phyloP scores from a whole-genome alignment of 2,797 vertebrate genomes.

The Ctenosaura bakeri region DNA sequence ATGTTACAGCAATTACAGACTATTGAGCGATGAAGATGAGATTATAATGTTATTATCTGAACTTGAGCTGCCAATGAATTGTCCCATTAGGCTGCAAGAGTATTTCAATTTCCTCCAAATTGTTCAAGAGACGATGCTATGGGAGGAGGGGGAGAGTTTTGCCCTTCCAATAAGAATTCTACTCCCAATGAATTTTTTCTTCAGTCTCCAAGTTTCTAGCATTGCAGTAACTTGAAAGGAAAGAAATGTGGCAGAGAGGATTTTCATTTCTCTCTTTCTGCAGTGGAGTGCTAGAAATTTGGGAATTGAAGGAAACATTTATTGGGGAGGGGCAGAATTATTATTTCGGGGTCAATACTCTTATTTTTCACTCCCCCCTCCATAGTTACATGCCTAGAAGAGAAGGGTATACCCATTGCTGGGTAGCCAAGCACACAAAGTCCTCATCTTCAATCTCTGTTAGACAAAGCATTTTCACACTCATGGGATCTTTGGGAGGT shows the following conservation, averaged over 20 bases:
- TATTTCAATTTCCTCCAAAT: neutral
- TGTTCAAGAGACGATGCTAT: neutral
- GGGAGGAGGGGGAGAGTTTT: too few species aligned
- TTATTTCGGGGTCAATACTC: too few species aligned
- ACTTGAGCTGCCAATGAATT: slow-evolving; percentile 12
- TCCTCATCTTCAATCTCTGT: neutral
- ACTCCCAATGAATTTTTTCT: neutral
- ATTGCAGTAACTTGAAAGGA: too few species aligned
- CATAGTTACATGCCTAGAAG: too few species aligned
- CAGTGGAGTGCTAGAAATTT: too few species aligned
- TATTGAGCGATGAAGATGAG: slow-evolving; percentile 6
- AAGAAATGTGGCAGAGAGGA: too few species aligned
- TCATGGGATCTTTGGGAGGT: neutral
- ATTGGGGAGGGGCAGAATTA: too few species aligned
- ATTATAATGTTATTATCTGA: slow-evolving; percentile 24
- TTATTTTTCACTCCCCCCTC: too few species aligned
- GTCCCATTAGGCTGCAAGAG: slow-evolving; percentile 11
- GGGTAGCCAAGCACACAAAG: neutral
- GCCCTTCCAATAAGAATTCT: too few species aligned
- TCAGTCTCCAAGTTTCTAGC: neutral
- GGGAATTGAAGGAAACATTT: too few species aligned
- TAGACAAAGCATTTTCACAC: neutral
- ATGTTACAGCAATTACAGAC: slow-evolving; percentile 18
- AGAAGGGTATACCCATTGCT: neutral
- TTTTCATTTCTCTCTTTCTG: too few species aligned